Percentiles rank a stretch among this genome's conserved stretches.
Conservation (phyloP, 1,140 invertebrate genomes). For the Chymomyza costata region DNA sequence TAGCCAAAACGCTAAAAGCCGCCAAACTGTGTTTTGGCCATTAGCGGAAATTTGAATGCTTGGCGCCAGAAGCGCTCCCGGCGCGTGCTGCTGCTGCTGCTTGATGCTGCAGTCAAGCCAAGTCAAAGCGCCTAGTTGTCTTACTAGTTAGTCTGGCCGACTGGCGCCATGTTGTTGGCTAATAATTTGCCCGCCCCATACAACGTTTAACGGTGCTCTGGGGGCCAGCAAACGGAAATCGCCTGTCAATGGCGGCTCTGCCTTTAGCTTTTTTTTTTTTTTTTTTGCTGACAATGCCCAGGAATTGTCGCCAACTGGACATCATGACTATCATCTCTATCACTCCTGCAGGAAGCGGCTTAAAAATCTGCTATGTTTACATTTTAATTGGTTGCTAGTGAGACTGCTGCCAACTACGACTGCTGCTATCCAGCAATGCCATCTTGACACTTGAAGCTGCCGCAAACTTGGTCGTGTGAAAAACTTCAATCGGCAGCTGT, state of each 20-base stretch:
- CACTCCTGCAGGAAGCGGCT: too few species aligned
- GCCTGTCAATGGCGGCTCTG: constrained; percentile 59
- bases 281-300: too few species aligned
- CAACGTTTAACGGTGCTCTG: too few species aligned
- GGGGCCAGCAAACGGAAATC: constrained; percentile 61
- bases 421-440: too few species aligned
- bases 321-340: too few species aligned
- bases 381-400: constrained; percentile 41
- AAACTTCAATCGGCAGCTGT: constrained; percentile 24
- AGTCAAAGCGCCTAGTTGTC: constrained; percentile 9
- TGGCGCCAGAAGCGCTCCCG: constrained; percentile 60
- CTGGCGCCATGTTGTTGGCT: neutral
- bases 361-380: too few species aligned
- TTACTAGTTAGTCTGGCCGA: too few species aligned
- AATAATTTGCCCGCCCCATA: neutral
- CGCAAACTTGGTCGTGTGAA: constrained; percentile 31
- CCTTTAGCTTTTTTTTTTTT: too few species aligned
- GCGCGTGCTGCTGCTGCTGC: constrained; percentile 36
- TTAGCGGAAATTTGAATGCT: constrained; percentile 59
- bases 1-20: constrained; percentile 8
- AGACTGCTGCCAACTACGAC: too few species aligned
- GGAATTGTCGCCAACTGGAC: constrained; percentile 66
- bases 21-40: constrained; percentile 23
- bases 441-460: too few species aligned
- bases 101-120: constrained; percentile 36